Evolutionary conservation across 2,888 invertebrate species (phyloP).

Genomic region (Catonia carolina): DNA sequence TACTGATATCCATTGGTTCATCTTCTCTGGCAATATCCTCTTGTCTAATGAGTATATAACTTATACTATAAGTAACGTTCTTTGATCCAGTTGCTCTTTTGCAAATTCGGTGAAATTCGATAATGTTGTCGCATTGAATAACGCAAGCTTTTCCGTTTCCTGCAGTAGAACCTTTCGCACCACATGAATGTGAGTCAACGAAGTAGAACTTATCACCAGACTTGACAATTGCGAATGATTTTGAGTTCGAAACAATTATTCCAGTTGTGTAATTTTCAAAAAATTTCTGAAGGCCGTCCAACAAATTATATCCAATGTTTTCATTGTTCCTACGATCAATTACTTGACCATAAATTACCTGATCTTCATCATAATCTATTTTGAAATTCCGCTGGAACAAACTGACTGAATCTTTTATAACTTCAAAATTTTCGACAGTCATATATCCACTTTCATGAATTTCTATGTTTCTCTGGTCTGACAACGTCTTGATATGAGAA

Average conservation of each 20-base stretch:
- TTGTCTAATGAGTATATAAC: background rate
- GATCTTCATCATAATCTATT: slow-evolving; percentile 23
- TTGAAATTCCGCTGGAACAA: slow-evolving; percentile 4
- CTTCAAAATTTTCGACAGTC: too few species aligned
- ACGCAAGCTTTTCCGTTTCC: slow-evolving; percentile 26
- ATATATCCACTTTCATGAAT: too few species aligned
- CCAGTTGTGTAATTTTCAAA: background rate
- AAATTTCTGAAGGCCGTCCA: background rate
- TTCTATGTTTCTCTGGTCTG: too few species aligned
- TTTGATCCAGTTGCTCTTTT: slow-evolving; percentile 29
- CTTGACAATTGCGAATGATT: slow-evolving; percentile 21
- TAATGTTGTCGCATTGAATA: slow-evolving; percentile 27
- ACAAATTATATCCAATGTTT: background rate
- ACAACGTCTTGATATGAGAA: too few species aligned
- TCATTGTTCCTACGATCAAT: background rate
- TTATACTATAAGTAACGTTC: slow-evolving; percentile 24
- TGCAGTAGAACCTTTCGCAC: slow-evolving; percentile 29
- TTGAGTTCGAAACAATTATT: slow-evolving; percentile 3
- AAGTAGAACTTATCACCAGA: slow-evolving; percentile 30
- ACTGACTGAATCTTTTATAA: background rate
- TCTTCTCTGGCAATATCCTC: background rate
- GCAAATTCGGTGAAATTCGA: slow-evolving; percentile 17
- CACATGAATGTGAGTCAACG: slow-evolving; percentile 34
- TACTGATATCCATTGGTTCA: too few species aligned
- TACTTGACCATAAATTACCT: slow-evolving; percentile 12